Conservation (phyloP, 2,888 invertebrate species). For the Romanomermis culicivorax region DNA sequence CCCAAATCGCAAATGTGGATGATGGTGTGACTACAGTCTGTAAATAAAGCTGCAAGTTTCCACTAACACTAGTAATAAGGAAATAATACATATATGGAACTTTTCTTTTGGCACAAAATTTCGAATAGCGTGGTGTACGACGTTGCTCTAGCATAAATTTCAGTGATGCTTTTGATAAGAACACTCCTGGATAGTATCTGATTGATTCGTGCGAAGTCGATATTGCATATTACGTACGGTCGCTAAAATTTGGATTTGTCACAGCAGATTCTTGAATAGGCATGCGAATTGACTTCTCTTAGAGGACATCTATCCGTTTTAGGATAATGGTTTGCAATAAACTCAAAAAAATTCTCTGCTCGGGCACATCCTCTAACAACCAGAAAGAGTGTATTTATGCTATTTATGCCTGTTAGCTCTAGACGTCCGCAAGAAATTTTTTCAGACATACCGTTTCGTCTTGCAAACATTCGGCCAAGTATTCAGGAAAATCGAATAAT, state of each 20-base stretch:
- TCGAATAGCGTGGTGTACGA: not conserved
- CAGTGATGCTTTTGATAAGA: not conserved
- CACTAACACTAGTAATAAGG: too few relatives aligned
- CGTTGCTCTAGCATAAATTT: not conserved
- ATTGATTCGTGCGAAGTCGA: too few relatives aligned
- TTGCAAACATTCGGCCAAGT: not conserved
- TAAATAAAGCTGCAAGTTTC: not conserved
- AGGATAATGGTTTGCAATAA: not conserved
- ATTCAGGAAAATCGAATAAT: not conserved
- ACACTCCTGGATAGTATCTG: not conserved
- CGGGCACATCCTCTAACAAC: too few relatives aligned
- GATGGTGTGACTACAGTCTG: not conserved
- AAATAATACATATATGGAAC: not conserved
- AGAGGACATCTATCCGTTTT: not conserved
- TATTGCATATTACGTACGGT: too few relatives aligned
- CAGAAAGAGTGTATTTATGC: too few relatives aligned
- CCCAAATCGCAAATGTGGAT: conserved; percentile 1
- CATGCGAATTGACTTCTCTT: too few relatives aligned
- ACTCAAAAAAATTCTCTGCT: too few relatives aligned
- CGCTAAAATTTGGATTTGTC: too few relatives aligned
- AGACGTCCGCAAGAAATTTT: too few relatives aligned
- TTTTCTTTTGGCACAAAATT: not conserved
- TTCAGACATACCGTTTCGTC: not conserved
- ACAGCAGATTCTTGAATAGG: too few relatives aligned
- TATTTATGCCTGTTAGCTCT: too few relatives aligned